These are phyloP conservation scores for Hemibagrus wyckioides DNA, from an alignment of 2,113 vertebrate species.

Conservation along the genomic window DNA sequence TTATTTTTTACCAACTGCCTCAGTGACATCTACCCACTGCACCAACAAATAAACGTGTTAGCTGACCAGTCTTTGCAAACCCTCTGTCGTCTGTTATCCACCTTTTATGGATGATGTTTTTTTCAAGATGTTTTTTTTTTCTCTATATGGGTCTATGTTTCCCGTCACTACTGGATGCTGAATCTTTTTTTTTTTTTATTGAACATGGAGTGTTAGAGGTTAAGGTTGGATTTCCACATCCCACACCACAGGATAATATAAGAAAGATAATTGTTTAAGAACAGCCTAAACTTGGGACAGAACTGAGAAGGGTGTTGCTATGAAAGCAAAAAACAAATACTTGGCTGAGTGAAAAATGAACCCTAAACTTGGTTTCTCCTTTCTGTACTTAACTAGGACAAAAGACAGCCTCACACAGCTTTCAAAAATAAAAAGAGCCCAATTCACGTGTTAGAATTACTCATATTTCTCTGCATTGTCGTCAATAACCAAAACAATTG, in stretches of 20 bases:
- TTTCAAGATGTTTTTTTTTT: neutral
- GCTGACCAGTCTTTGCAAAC: neutral
- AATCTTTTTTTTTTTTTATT: neutral
- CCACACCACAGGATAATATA: neutral
- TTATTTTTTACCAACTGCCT: neutral
- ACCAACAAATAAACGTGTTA: neutral
- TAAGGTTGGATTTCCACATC: neutral
- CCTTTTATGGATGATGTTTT: neutral
- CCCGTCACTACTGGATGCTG: neutral
- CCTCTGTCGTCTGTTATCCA: neutral
- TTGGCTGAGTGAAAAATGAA: slow-evolving; percentile 7
- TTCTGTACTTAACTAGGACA: neutral
- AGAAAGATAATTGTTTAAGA: neutral
- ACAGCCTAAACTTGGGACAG: neutral
- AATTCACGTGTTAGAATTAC: neutral
- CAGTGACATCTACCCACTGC: neutral
- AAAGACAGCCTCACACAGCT: neutral
- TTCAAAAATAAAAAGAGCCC: neutral
- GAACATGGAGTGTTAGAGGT: neutral
- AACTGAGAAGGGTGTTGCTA: neutral
- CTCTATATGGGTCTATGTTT: neutral
- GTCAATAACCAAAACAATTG: neutral
- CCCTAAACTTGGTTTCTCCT: neutral
- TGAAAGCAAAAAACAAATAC: neutral
- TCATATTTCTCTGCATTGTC: neutral